A percentile compares a stretch with the other conserved stretches of the same genome.
Evolutionary conservation across 1,140 invertebrate species (phyloP).

Genomic region (Caenorhabditis inopinata): DNA sequence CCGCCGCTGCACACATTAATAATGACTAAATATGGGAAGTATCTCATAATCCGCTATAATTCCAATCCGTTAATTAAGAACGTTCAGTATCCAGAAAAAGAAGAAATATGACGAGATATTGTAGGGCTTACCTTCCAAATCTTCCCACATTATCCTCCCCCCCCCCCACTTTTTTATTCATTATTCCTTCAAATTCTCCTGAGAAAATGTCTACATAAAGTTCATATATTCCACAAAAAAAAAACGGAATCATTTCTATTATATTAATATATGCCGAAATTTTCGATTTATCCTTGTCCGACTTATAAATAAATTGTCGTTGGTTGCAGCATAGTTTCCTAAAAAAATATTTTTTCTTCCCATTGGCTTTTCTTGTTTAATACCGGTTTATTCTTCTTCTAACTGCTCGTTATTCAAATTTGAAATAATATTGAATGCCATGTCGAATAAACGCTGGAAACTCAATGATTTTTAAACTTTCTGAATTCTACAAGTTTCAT

Average conservation of each 20-base stretch:
- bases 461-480: too few species aligned
- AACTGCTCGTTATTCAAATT: not conserved
- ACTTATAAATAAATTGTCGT: not conserved
- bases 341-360: not conserved
- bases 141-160: constrained; percentile 25
- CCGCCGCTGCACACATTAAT: not conserved
- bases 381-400: not conserved
- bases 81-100: not conserved
- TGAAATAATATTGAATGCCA: too few species aligned
- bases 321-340: not conserved
- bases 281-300: constrained; percentile 11
- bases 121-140: not conserved
- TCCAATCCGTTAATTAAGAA: not conserved
- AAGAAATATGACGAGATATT: not conserved
- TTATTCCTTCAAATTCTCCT: too few species aligned
- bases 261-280: not conserved
- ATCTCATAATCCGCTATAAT: not conserved
- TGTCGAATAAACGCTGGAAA: too few species aligned
- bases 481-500: too few species aligned
- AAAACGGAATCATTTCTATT: not conserved
- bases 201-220: too few species aligned
- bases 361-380: not conserved
- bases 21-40: not conserved
- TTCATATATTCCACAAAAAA: too few species aligned
- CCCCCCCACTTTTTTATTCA: not conserved